Evolutionary conservation across 2,113 vertebrate species (phyloP).

Genomic region (Eulemur macaco): DNA sequence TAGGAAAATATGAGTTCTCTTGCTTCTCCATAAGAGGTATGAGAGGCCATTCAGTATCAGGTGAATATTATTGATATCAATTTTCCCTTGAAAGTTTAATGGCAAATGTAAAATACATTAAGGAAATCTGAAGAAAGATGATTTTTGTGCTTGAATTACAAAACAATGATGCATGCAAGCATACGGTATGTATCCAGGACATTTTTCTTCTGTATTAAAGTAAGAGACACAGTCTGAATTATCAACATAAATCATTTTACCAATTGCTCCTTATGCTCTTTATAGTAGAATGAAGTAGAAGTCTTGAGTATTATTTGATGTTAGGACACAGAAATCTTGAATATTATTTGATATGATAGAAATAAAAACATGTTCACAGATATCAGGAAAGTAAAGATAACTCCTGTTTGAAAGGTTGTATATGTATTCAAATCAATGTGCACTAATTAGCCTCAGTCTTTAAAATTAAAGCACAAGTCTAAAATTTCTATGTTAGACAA

Average conservation of each 20-base stretch:
- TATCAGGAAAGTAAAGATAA: background rate
- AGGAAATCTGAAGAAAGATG: background rate
- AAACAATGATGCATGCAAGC: background rate
- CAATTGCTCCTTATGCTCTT: background rate
- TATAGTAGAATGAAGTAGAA: background rate
- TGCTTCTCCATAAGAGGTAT: background rate
- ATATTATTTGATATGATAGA: background rate
- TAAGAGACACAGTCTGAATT: background rate
- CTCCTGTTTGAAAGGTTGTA: no score
- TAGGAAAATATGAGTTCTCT: background rate
- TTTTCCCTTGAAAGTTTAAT: background rate
- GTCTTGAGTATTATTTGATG: background rate
- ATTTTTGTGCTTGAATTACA: background rate
- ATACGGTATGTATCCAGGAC: background rate
- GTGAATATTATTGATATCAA: background rate
- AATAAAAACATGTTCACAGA: background rate
- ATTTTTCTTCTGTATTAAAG: background rate
- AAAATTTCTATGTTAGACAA: background rate
- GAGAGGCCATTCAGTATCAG: background rate
- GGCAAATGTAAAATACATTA: background rate
- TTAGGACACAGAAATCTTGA: background rate
- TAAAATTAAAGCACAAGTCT: background rate
- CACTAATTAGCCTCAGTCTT: background rate
- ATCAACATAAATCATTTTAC: background rate
- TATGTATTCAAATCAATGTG: background rate